Conservation (phyloP, 2,888 invertebrate genomes). For the Panzeria rudis region DNA sequence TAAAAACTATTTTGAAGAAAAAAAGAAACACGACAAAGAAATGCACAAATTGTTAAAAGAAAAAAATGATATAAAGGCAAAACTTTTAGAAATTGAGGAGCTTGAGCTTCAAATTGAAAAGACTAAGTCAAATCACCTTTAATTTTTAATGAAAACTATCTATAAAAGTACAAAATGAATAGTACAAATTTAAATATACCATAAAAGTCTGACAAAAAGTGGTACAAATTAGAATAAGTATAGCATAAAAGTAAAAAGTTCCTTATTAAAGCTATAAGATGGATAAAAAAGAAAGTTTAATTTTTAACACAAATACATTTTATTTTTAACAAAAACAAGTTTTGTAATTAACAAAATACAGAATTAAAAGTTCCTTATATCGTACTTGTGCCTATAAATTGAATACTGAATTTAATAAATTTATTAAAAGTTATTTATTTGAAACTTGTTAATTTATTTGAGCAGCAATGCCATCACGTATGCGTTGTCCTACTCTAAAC, state of each 20-base stretch:
- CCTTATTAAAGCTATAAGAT: background rate
- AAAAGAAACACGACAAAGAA: background rate
- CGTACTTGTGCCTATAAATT: background rate
- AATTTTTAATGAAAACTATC: background rate
- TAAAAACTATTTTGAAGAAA: constrained; percentile 1
- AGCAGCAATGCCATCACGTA: too few relatives aligned
- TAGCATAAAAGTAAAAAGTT: background rate
- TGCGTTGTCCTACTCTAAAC: too few relatives aligned
- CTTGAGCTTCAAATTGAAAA: background rate
- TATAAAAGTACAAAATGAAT: background rate
- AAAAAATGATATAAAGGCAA: background rate
- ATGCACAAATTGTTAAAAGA: background rate
- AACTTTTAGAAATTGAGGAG: background rate
- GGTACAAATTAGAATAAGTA: constrained; percentile 1
- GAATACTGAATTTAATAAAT: too few relatives aligned
- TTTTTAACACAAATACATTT: background rate
- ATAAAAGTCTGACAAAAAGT: background rate
- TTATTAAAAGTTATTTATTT: too few relatives aligned
- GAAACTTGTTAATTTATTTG: too few relatives aligned
- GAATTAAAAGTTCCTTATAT: background rate
- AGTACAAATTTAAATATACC: background rate
- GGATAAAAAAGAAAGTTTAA: constrained; percentile 1
- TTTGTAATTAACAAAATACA: background rate
- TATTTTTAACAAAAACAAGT: background rate
- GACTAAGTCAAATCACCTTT: background rate